Conservation (phyloP, 2,113 vertebrate genomes). For the Actinemys pallida region DNA sequence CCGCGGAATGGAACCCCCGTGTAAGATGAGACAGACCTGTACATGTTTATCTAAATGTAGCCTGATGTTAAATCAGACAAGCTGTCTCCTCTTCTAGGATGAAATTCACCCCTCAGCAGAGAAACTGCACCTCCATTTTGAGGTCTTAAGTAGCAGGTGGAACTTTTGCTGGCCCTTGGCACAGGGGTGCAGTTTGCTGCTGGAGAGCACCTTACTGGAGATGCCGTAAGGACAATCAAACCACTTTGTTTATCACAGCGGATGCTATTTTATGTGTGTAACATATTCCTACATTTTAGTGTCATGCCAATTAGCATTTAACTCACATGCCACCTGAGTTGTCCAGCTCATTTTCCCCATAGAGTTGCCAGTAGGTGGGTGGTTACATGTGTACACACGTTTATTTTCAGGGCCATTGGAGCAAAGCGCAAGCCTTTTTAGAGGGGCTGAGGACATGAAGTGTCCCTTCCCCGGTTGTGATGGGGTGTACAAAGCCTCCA, state of each 20-base stretch:
- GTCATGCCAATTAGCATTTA: not conserved
- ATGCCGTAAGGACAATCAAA: not conserved
- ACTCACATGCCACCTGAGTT: not conserved
- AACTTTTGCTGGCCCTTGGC: not conserved
- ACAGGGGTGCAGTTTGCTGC: not conserved
- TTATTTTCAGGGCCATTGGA: not conserved
- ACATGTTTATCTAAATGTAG: not conserved
- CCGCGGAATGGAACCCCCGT: too few species aligned
- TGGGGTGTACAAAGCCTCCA: too few species aligned
- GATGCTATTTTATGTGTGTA: constrained; percentile 4
- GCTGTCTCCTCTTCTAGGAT: not conserved
- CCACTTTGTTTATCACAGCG: not conserved
- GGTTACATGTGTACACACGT: accelerated
- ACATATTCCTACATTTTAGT: not conserved
- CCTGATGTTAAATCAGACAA: not conserved
- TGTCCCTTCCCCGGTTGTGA: not conserved
- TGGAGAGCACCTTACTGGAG: not conserved
- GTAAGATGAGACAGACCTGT: not conserved
- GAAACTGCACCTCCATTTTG: not conserved
- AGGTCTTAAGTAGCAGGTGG: not conserved
- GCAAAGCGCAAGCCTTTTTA: not conserved
- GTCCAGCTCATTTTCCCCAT: not conserved
- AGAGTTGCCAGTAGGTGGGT: not conserved
- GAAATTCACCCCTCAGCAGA: not conserved
- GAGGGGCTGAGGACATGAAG: not conserved